Percentiles rank a stretch among this genome's conserved stretches.
These are phyloP conservation scores for Hippocampus abdominalis DNA, from an alignment of 2,113 vertebrate genomes.

Conservation along the genomic window DNA sequence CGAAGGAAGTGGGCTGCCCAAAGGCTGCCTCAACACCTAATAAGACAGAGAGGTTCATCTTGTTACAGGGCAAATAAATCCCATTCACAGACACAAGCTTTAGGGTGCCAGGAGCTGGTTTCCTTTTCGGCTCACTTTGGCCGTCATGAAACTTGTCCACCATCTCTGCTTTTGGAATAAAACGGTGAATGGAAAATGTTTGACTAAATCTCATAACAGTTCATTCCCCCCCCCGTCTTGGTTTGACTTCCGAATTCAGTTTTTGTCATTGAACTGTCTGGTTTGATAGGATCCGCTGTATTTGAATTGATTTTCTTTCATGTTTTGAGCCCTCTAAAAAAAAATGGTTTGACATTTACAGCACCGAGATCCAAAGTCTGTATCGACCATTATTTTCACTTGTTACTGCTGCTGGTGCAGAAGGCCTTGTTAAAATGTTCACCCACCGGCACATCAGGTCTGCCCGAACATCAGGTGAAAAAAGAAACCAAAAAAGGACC, in stretches of 20 bases:
- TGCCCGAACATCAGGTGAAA: background rate
- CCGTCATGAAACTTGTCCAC: conserved; percentile 29
- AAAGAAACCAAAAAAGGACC: background rate
- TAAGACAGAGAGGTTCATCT: conserved; percentile 48
- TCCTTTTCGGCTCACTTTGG: conserved; percentile 17
- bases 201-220: conserved; percentile 40
- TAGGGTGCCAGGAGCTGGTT: conserved; percentile 31
- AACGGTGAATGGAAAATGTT: conserved; percentile 51
- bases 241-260: conserved; percentile 7
- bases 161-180: conserved; percentile 37
- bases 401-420: too few relatives aligned
- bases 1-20: conserved; percentile 13
- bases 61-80: conserved; percentile 53
- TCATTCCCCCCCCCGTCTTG: conserved; percentile 43
- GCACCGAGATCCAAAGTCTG: too few relatives aligned
- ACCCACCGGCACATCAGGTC: background rate
- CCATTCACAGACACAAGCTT: conserved; percentile 31
- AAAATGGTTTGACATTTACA: too few relatives aligned
- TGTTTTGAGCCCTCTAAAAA: too few relatives aligned
- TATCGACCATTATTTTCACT: too few relatives aligned
- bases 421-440: background rate
- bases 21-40: conserved; percentile 36
- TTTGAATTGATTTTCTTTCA: too few relatives aligned
- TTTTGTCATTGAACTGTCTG: too few relatives aligned
- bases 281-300: too few relatives aligned